phyloP scores from a whole-genome alignment of 2,113 vertebrate species.

The Tragulus kanchil region DNA sequence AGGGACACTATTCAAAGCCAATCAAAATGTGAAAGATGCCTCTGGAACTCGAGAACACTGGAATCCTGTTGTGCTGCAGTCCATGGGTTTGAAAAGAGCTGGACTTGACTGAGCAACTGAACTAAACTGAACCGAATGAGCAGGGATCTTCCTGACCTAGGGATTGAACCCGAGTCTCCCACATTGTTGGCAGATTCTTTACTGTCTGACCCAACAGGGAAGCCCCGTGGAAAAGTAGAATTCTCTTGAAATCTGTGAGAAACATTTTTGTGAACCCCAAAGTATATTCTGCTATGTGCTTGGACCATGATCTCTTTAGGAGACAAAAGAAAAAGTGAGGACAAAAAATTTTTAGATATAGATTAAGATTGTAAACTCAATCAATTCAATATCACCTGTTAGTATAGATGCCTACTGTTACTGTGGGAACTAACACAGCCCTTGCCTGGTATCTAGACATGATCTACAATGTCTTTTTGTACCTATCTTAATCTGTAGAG shows the following conservation, averaged over 20 bases:
- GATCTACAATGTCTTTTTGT: neutral
- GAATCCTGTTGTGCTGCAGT: too few relatives aligned
- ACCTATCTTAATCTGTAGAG: neutral
- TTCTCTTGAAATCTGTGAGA: neutral
- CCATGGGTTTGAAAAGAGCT: too few relatives aligned
- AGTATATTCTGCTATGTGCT: neutral
- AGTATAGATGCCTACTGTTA: neutral
- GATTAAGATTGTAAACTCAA: neutral
- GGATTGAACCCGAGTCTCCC: too few relatives aligned
- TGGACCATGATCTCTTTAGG: neutral
- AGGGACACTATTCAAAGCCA: neutral
- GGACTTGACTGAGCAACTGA: neutral
- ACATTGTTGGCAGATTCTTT: too few relatives aligned
- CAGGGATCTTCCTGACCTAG: too few relatives aligned
- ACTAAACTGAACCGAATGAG: neutral
- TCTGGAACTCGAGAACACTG: neutral
- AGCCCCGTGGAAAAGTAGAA: neutral
- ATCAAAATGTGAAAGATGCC: neutral
- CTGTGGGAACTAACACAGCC: neutral
- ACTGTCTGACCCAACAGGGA: too few relatives aligned
- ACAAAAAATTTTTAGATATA: too few relatives aligned
- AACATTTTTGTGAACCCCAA: neutral
- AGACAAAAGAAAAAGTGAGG: neutral
- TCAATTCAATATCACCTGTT: neutral
- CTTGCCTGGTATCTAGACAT: neutral